phyloP scores from a whole-genome alignment of 1,140 invertebrate genomes.

The Leptopilina boulardi region DNA sequence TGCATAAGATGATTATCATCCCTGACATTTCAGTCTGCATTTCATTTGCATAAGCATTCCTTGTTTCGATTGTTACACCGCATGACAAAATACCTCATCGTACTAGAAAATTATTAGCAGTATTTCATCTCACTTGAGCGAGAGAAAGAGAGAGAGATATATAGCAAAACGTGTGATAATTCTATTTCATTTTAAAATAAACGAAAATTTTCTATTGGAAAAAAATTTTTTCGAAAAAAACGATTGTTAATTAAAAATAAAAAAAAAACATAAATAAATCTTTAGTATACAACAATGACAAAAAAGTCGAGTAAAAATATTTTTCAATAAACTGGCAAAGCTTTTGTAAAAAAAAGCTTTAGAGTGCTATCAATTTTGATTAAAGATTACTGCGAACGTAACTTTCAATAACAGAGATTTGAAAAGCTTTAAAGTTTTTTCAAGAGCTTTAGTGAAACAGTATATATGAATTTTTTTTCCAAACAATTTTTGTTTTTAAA shows the following conservation, averaged over 20 bases:
- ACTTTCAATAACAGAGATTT: constrained; percentile 8
- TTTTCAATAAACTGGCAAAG: neutral
- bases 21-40: constrained; percentile 20
- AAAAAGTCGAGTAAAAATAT: neutral
- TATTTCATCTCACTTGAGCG: constrained; percentile 1
- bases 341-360: constrained; percentile 4
- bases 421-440: constrained; percentile 6
- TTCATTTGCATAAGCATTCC: constrained; percentile 30
- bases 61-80: neutral
- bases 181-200: neutral
- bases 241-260: no score
- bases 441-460: neutral
- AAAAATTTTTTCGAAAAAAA: no score
- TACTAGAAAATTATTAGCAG: constrained; percentile 18
- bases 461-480: constrained; percentile 3
- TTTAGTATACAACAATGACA: no score
- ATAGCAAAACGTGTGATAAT: neutral
- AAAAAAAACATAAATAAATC: no score
- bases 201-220: neutral
- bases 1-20: constrained; percentile 31
- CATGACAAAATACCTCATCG: constrained; percentile 8
- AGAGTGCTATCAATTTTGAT: constrained; percentile 17
- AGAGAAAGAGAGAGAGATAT: neutral
- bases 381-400: constrained; percentile 4
- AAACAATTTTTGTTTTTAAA: neutral